Percentiles rank a stretch among this genome's conserved stretches.
Conservation (phyloP, 2,797 vertebrate species). For the Tapera naevia region DNA sequence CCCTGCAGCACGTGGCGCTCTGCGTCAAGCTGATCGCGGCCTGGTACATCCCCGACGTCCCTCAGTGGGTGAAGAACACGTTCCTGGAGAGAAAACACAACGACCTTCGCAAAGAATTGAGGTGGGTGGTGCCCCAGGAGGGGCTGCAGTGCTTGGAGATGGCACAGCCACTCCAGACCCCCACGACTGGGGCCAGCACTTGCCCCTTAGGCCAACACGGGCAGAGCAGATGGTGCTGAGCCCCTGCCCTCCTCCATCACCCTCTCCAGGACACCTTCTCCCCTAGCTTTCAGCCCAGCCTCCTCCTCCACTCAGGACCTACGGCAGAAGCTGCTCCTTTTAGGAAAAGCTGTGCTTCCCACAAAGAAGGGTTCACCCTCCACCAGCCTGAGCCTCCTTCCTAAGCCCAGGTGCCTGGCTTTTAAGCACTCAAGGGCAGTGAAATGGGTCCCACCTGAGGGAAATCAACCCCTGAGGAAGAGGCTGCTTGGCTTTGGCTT, state of each 20-base stretch:
- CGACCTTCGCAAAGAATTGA: slow-evolving; percentile 74
- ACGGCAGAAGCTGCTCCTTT: not conserved
- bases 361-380: accelerated
- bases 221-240: not conserved
- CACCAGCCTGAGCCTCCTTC: accelerated
- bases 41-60: slow-evolving; percentile 90
- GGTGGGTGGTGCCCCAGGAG: slow-evolving; percentile 42
- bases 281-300: not conserved
- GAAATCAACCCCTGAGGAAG: not conserved
- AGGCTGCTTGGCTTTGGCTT: not conserved
- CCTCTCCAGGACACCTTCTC: not conserved
- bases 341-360: too few species aligned
- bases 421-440: not conserved
- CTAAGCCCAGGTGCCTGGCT: not conserved
- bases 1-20: slow-evolving; percentile 87
- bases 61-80: slow-evolving; percentile 84
- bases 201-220: too few species aligned
- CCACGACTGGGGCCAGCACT: accelerated
- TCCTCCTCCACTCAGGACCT: too few species aligned
- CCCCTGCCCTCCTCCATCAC: not conserved
- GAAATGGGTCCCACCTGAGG: not conserved
- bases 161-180: not conserved
- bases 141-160: not conserved
- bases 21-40: slow-evolving; percentile 89
- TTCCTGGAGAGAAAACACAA: slow-evolving; percentile 79